phyloP scores from a whole-genome alignment of 2,113 vertebrate genomes.

The Cyanoliseus patagonus region DNA sequence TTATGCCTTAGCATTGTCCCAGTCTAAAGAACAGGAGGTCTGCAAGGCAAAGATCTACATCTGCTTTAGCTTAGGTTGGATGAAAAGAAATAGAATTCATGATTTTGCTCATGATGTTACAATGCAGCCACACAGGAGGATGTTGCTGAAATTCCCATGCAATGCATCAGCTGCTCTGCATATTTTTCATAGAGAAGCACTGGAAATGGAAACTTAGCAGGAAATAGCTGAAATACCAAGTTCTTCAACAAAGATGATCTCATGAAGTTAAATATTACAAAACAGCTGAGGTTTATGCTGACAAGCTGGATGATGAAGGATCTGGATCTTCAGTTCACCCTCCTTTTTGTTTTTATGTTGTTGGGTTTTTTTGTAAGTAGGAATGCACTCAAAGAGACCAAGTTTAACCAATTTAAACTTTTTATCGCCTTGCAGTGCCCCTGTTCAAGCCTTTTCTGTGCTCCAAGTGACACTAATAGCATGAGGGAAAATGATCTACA shows the following conservation, averaged over 20 bases:
- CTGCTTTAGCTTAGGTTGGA: not conserved
- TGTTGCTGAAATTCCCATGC: not conserved
- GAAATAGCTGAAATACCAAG: not conserved
- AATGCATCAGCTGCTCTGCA: not conserved
- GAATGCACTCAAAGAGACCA: not conserved
- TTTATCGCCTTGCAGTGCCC: not conserved
- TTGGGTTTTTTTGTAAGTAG: not conserved
- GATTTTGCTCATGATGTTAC: rapidly evolving
- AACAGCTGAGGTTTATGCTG: not conserved
- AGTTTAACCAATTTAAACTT: not conserved
- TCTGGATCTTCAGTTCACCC: not conserved
- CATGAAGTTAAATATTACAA: not conserved
- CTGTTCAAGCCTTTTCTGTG: not conserved
- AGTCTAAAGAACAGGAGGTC: not conserved
- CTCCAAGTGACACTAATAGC: not conserved
- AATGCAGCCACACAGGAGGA: not conserved
- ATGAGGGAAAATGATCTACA: not conserved
- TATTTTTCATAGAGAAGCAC: not conserved
- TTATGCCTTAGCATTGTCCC: not conserved
- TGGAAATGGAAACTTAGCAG: not conserved
- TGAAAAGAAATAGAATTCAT: not conserved
- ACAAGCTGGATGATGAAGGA: not conserved
- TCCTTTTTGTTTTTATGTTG: not conserved
- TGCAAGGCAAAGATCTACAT: not conserved
- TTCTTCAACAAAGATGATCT: not conserved